These are phyloP conservation scores for human DNA, from an alignment of 2,113 vertebrate species.

Conservation along the genomic window DNA sequence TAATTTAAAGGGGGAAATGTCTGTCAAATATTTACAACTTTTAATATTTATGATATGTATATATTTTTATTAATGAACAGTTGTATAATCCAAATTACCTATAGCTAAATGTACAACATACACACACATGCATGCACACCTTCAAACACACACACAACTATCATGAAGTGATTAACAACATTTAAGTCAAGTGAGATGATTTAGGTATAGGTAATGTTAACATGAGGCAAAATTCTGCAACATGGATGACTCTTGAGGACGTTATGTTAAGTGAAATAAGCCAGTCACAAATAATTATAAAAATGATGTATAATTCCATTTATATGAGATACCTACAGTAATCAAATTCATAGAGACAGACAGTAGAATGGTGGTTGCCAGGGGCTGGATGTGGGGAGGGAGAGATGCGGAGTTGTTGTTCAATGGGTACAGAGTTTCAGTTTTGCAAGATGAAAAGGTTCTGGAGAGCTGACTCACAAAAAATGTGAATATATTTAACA, in stretches of 20 bases:
- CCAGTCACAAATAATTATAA: background rate
- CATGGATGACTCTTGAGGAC: background rate
- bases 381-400: too few species aligned
- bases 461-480: background rate
- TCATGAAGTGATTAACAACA: background rate
- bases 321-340: background rate
- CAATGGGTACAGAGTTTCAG: background rate
- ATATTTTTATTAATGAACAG: background rate
- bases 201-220: background rate
- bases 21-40: background rate
- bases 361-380: background rate
- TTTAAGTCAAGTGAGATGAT: background rate
- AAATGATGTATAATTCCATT: background rate
- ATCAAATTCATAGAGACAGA: background rate
- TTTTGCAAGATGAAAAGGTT: background rate
- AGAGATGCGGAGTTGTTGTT: background rate
- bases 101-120: background rate
- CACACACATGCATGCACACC: fast-evolving
- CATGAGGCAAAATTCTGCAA: background rate
- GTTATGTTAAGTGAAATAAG: background rate
- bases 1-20: background rate
- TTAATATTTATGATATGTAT: background rate
- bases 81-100: background rate
- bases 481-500: background rate
- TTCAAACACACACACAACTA: fast-evolving